Conservation (phyloP, 2,113 vertebrate species). For the Rallus limicola region DNA sequence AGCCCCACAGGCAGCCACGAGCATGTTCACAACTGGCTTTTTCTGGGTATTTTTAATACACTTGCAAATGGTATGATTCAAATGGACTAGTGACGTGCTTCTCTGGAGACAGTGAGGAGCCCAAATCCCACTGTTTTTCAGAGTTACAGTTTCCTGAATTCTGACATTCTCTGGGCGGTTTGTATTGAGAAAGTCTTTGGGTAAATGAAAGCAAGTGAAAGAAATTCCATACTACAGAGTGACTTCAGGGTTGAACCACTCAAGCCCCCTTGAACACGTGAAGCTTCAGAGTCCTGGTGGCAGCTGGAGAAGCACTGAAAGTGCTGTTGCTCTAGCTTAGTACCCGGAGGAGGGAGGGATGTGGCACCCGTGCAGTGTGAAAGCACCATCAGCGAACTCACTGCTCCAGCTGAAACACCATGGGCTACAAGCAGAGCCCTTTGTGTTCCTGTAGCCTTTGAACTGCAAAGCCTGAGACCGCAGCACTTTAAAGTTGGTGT, state of each 20-base stretch:
- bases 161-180: neutral
- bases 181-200: neutral
- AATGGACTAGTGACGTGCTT: neutral
- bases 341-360: neutral
- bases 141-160: neutral
- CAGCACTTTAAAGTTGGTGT: conserved; percentile 16
- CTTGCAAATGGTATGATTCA: neutral
- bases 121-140: neutral
- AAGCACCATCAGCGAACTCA: neutral
- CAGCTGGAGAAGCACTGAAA: neutral
- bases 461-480: neutral
- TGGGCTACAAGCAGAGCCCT: neutral
- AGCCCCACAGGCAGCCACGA: neutral
- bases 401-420: neutral
- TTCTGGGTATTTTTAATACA: neutral
- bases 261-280: neutral
- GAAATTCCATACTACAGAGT: neutral
- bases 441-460: neutral
- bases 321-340: neutral
- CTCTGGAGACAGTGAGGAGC: neutral
- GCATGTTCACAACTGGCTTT: neutral
- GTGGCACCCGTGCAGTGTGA: neutral
- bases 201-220: neutral
- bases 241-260: neutral
- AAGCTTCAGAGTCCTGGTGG: neutral